Conservation (phyloP, 2,888 invertebrate genomes). For the Eustalomyia histrio region DNA sequence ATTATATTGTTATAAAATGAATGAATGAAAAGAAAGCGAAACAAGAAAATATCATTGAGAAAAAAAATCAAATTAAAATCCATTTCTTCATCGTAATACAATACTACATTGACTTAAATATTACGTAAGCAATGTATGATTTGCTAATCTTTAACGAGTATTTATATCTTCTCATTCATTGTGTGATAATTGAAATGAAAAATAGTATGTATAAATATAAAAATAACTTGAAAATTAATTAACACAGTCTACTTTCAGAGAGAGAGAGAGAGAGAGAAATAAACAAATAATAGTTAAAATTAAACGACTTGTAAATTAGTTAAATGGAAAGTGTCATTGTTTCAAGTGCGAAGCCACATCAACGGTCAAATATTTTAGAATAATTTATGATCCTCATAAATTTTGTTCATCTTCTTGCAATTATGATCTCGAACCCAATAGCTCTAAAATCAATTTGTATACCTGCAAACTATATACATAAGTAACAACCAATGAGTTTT, state of each 20-base stretch:
- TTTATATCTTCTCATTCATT: slow-evolving; percentile 14
- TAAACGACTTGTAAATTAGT: too few species aligned
- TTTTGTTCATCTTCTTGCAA: too few species aligned
- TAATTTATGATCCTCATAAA: too few species aligned
- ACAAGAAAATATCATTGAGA: slow-evolving; percentile 27
- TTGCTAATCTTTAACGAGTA: slow-evolving; percentile 29
- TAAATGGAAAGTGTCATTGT: too few species aligned
- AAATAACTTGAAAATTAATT: slow-evolving; percentile 22
- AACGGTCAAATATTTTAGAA: too few species aligned
- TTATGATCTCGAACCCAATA: too few species aligned
- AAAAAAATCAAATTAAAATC: slow-evolving; percentile 7
- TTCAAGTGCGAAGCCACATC: too few species aligned
- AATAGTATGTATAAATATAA: background rate
- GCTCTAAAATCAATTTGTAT: too few species aligned
- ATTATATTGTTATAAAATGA: slow-evolving; percentile 7
- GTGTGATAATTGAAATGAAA: slow-evolving; percentile 28
- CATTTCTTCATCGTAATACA: background rate
- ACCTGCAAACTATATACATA: too few species aligned
- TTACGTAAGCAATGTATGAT: slow-evolving; percentile 23
- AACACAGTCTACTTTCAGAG: slow-evolving; percentile 6
- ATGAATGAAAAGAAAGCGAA: slow-evolving; percentile 20
- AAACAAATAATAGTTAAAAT: slow-evolving; percentile 1
- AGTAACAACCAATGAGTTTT: too few species aligned
- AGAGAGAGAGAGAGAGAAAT: too few species aligned
- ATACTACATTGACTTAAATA: slow-evolving; percentile 14